phyloP scores from a whole-genome alignment of 2,113 vertebrate genomes.

The Todiramphus chloris region DNA sequence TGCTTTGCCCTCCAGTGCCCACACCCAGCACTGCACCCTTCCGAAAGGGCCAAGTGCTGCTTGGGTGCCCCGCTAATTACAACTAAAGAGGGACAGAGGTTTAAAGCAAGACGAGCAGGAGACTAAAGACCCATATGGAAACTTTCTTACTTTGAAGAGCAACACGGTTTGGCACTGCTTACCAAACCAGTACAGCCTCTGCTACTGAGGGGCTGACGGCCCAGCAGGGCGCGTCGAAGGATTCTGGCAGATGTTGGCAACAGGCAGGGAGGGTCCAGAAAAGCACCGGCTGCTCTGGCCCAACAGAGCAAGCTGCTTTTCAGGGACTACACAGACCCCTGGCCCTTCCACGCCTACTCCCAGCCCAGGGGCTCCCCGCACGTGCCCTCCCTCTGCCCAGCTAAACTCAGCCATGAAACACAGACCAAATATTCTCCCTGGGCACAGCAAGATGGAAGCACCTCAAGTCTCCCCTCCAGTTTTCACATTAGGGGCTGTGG shows the following conservation, averaged over 20 bases:
- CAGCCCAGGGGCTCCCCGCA: not conserved
- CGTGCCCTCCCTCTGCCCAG: not conserved
- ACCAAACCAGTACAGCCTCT: not conserved
- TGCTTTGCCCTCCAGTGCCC: conserved; percentile 53
- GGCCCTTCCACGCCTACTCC: not conserved
- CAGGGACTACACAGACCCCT: not conserved
- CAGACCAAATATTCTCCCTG: not conserved
- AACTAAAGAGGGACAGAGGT: not conserved
- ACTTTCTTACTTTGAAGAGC: not conserved
- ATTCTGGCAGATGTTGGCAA: not conserved
- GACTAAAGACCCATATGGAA: not conserved
- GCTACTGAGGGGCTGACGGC: not conserved
- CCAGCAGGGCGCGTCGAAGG: not conserved
- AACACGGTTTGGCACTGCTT: not conserved
- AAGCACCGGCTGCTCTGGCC: not conserved
- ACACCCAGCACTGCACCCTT: not conserved
- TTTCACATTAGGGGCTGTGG: not conserved
- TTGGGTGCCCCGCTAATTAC: not conserved
- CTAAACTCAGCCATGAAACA: not conserved
- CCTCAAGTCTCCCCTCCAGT: not conserved
- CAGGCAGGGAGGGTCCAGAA: not conserved
- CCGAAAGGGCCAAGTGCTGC: not conserved
- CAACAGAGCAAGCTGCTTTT: not conserved
- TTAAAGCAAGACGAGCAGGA: not conserved
- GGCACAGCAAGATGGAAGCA: not conserved